These are phyloP conservation scores for Diadema setosum DNA, from an alignment of 35 echinoderm and acorn worm species.

Conservation along the genomic window DNA sequence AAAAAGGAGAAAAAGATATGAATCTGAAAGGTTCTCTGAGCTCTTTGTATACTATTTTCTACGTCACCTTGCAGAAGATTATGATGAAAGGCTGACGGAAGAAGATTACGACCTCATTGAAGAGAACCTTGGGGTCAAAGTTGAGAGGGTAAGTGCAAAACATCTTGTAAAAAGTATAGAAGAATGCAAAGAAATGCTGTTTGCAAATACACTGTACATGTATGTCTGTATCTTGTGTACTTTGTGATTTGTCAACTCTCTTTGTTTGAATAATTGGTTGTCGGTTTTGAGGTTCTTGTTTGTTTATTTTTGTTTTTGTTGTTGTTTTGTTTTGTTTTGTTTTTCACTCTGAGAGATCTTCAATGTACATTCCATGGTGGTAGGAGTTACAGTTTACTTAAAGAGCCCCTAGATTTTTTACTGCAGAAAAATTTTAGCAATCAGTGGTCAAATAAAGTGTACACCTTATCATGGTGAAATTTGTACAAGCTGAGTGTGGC, in stretches of 20 bases:
- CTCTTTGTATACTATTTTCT: too few species aligned
- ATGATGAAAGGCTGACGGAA: slow-evolving; percentile 88
- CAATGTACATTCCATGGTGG: neutral
- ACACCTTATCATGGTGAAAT: too few species aligned
- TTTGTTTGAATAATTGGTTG: neutral
- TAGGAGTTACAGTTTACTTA: neutral
- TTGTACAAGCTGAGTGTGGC: too few species aligned
- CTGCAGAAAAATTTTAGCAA: too few species aligned
- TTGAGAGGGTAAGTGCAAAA: slow-evolving; percentile 67
- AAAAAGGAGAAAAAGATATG: too few species aligned
- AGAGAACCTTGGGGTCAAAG: slow-evolving; percentile 89
- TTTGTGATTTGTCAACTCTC: neutral
- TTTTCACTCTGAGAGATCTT: neutral
- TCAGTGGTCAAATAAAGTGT: too few species aligned
- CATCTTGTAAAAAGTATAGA: neutral
- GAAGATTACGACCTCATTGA: slow-evolving; percentile 97
- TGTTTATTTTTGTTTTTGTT: neutral
- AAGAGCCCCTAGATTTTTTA: too few species aligned
- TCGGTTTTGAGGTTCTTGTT: neutral
- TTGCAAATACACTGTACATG: neutral
- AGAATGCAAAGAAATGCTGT: too few species aligned
- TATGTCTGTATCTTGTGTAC: neutral
- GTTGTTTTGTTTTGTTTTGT: neutral
- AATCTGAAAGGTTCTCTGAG: too few species aligned
- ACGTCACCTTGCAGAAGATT: slow-evolving; percentile 33